phyloP scores from a whole-genome alignment of 1,140 invertebrate species.

The Hesperophylax magnus region DNA sequence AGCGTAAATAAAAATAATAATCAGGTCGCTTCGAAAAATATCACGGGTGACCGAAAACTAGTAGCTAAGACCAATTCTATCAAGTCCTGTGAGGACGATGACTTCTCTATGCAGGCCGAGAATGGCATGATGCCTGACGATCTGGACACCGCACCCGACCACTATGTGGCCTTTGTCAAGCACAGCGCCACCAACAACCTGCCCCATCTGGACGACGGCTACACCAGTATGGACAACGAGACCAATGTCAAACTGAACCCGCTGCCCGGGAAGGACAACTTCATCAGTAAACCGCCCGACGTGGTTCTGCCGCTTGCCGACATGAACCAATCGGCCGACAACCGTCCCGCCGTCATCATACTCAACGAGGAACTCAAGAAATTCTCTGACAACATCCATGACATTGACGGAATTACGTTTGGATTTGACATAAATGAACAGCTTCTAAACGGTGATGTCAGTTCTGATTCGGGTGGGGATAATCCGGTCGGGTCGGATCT shows the following conservation, averaged over 20 bases:
- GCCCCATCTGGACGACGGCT: not conserved
- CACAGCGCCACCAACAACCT: slow-evolving; percentile 36
- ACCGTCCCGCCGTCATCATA: slow-evolving; percentile 75
- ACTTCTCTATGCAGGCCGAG: not conserved
- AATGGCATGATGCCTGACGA: slow-evolving; percentile 1
- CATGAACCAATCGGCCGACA: slow-evolving; percentile 60
- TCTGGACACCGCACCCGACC: not conserved
- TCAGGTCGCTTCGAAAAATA: slow-evolving; percentile 45
- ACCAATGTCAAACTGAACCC: slow-evolving; percentile 34
- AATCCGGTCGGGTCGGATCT: not conserved
- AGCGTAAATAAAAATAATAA: slow-evolving; percentile 36
- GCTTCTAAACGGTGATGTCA: slow-evolving; percentile 66
- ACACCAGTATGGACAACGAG: slow-evolving; percentile 17
- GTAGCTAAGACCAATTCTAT: slow-evolving; percentile 19
- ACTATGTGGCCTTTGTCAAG: slow-evolving; percentile 45
- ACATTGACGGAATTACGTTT: slow-evolving; percentile 75
- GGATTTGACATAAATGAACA: slow-evolving; percentile 80
- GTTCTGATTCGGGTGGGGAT: slow-evolving; percentile 33
- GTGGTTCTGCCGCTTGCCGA: slow-evolving; percentile 53
- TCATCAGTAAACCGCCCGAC: slow-evolving; percentile 52
- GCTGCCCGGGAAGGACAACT: slow-evolving; percentile 42
- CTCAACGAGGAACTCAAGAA: slow-evolving; percentile 70
- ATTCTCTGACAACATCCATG: slow-evolving; percentile 65
- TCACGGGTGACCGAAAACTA: slow-evolving; percentile 25
- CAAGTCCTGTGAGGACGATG: slow-evolving; percentile 14